Evolutionary conservation across 1,140 invertebrate species (phyloP).

Genomic region (Bathynomus jamesi): DNA sequence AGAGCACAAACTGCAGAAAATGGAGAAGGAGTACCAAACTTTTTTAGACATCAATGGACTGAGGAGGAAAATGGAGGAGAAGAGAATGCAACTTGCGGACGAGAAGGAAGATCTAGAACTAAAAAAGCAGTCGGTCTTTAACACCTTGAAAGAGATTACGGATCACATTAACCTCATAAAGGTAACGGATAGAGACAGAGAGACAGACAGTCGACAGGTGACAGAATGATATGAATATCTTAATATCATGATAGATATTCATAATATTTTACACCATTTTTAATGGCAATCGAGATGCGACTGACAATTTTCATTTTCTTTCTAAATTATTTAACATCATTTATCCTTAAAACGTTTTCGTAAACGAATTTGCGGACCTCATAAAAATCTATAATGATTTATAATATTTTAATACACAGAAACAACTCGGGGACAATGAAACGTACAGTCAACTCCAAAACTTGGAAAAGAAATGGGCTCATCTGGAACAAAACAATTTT

Average conservation of each 20-base stretch:
- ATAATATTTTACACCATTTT: neutral
- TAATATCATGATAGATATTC: neutral
- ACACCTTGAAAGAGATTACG: slow-evolving; percentile 37
- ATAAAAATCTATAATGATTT: too few species aligned
- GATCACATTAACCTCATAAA: slow-evolving; percentile 34
- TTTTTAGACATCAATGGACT: slow-evolving; percentile 48
- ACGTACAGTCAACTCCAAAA: slow-evolving; percentile 56
- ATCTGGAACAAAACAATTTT: slow-evolving; percentile 58
- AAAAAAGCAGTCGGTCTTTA: slow-evolving; percentile 39
- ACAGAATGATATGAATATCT: neutral
- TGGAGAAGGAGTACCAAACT: slow-evolving; percentile 48
- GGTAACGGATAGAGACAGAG: too few species aligned
- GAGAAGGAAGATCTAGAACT: slow-evolving; percentile 46
- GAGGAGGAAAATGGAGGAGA: slow-evolving; percentile 46
- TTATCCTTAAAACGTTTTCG: too few species aligned
- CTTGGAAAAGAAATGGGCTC: slow-evolving; percentile 57
- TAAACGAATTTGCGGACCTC: too few species aligned
- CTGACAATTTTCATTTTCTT: neutral
- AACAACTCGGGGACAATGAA: slow-evolving; percentile 58
- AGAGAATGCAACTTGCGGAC: slow-evolving; percentile 45
- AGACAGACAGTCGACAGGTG: too few species aligned
- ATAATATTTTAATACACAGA: slow-evolving; percentile 47
- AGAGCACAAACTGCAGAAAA: slow-evolving; percentile 46
- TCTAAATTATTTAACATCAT: too few species aligned
- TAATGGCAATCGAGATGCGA: neutral